Evolutionary conservation across 2,797 vertebrate genomes (phyloP), one percentile per base, ranked within the genome.

Genomic region (Gymnoscopelus braueri): DNA sequence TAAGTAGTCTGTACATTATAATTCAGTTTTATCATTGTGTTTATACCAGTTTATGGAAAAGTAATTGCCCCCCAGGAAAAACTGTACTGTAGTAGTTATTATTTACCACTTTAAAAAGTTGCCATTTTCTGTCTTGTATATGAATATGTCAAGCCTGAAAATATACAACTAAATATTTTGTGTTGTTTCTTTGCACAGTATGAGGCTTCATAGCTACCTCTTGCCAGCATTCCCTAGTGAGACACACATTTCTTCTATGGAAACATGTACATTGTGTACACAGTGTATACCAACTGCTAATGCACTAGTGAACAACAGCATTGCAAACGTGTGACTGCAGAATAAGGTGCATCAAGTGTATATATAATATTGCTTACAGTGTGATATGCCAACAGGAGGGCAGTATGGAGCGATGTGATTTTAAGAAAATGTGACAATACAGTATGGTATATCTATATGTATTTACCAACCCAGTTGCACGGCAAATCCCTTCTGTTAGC

Each of bases 221-320:
- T 77, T 74, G 80, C 71, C 83, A 82, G 75, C 67, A 74, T 69
- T 76, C 60, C 74, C 52, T 48, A 56, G 56, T 69, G 67, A 29
- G 26, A 29, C 26, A 29, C 26, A 29, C 26, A 29, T 52, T 32
- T 14, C 26, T 57, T 77, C 65, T 72, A 63, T 80, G 63, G 59
- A 77, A 68, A 69, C 87, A 87, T 85, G 87, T 59, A 83, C 87
- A 79, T 84, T n/a, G n/a, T n/a, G n/a, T n/a, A 81, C 82, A 77
- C 85, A 90, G 83, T 86, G 84, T 19, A 24, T 39, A 53, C 44
- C 54, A 26, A 56, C 83, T 81, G 85, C 89, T 85, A 85, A 89
- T 85, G 63, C 80, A 91, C 89, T 74, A 60, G 51, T 75, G 88
- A 90, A 87, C 81, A 82, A 84, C 51, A 13, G 61, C 69, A 67